These are phyloP conservation scores for Brienomyrus longianalis DNA, from an alignment of 2,113 vertebrate species.

Conservation along the genomic window DNA sequence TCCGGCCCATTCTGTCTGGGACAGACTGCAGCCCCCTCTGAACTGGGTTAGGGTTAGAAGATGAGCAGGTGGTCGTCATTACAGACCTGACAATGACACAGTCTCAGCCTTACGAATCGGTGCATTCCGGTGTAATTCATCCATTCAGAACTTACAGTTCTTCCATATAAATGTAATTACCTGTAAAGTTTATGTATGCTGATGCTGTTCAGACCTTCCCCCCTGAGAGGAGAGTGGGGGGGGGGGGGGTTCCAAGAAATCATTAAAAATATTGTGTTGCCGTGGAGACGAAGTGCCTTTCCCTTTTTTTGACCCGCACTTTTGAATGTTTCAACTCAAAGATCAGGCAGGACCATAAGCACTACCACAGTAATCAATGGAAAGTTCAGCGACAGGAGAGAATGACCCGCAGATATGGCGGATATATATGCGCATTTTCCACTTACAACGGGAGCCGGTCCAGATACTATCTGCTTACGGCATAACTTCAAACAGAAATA, in stretches of 20 bases:
- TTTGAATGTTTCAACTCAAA: not conserved
- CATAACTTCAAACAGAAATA: slow-evolving; percentile 26
- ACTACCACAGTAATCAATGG: not conserved
- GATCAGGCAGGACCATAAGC: not conserved
- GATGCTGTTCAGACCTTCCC: not conserved
- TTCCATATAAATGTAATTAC: not conserved
- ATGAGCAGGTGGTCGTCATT: not conserved
- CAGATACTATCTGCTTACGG: not conserved
- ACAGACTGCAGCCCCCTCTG: not conserved
- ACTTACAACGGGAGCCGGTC: not conserved
- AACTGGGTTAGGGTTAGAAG: not conserved
- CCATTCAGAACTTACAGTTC: not conserved
- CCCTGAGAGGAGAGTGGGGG: not conserved
- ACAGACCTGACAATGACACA: not conserved
- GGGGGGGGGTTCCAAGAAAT: not conserved
- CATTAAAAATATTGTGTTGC: not conserved
- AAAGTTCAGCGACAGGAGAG: not conserved
- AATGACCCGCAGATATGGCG: not conserved
- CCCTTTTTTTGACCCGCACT: not conserved
- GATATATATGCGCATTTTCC: not conserved
- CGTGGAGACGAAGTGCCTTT: not conserved
- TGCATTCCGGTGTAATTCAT: not conserved
- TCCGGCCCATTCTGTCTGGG: not conserved
- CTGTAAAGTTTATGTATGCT: not conserved
- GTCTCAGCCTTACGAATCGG: not conserved